Percentiles rank a stretch among this genome's conserved stretches.
phyloP scores from a whole-genome alignment of 2,113 vertebrate genomes.

The Excalfactoria chinensis region DNA sequence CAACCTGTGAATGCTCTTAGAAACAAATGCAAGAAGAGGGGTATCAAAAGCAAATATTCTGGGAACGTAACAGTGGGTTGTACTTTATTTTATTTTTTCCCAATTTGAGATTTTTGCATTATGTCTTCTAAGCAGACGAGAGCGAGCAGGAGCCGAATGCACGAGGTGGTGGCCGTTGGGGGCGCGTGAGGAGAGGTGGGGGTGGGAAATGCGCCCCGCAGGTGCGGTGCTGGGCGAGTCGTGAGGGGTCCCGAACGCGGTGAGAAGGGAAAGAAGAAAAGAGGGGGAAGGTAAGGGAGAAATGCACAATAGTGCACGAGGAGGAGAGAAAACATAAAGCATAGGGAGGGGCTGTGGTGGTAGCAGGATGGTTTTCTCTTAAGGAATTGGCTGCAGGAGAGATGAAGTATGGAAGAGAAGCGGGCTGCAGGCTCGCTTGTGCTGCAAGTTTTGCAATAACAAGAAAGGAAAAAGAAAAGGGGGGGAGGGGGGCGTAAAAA shows the following conservation, averaged over 20 bases:
- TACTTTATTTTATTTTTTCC: no score
- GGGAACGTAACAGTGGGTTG: rapidly evolving
- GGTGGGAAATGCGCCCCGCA: rapidly evolving
- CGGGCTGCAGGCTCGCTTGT: not conserved
- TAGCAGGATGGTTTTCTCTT: rapidly evolving
- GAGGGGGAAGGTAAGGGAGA: not conserved
- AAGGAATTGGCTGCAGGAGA: not conserved
- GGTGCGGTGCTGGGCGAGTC: rapidly evolving
- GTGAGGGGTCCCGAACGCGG: rapidly evolving
- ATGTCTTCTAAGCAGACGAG: no score
- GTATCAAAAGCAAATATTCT: not conserved
- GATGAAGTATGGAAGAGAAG: no score
- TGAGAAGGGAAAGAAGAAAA: not conserved
- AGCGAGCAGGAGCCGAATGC: rapidly evolving
- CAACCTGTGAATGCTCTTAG: not conserved
- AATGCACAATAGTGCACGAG: not conserved
- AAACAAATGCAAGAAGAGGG: not conserved
- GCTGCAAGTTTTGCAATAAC: not conserved
- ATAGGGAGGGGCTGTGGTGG: no score
- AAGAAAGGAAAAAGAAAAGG: not conserved
- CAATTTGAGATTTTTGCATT: no score
- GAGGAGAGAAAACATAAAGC: not conserved
- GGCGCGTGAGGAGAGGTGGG: no score
- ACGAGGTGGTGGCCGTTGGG: not conserved
- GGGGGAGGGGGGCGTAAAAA: not conserved